Evolutionary conservation across 2,888 invertebrate genomes (phyloP), one percentile per base, ranked within the genome.

Genomic region (Acronicta aceris): DNA sequence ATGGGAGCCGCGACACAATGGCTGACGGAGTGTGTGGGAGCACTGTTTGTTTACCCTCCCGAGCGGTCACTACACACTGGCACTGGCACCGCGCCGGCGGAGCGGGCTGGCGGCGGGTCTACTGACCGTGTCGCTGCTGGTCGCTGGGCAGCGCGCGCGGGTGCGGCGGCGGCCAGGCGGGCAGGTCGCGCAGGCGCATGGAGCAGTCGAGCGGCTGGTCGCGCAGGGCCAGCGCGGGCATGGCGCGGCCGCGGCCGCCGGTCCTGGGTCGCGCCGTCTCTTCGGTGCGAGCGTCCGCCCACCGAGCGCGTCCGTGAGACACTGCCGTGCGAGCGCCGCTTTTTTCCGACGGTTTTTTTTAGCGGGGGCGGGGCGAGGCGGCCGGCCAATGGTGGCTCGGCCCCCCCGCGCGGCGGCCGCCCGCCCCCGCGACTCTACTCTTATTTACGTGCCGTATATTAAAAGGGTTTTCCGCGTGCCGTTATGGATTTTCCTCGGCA

Each of bases 191-290:
- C 89, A 93, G 91, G 88, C 93, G 91, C 95, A 96, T 96, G 88
- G 97, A 97, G 93, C 97, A 97, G 95, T 97, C 97, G 81, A 97
- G 95, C 78, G 97, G 97, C 91, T 96, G 96, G 87, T 92, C 89
- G 95, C 94, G 89, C 85, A 95, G 95, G 79, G 95, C 95, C 88
- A 96, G 95, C 95, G 96, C 96, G 90, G 96, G 96, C 95, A 96
- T 95, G 84, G 95, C 95, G 89, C 94, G 92, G 89, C 90, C 90
- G 90, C 89, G 88, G 89, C 89, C 95, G 95, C 96, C 93, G 95
- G 95, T 95, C 89, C 88, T 83, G 82, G 87, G 89, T 86, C 88
- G 90, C 91, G 91, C 91, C 92, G 93, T 90, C 84, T 87, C 88
- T 84, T 83, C 78, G 82, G 82, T 78, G 81, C 83, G 84, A 83